Evolutionary conservation across 2,888 invertebrate species (phyloP).

Genomic region (Julus scanicus): DNA sequence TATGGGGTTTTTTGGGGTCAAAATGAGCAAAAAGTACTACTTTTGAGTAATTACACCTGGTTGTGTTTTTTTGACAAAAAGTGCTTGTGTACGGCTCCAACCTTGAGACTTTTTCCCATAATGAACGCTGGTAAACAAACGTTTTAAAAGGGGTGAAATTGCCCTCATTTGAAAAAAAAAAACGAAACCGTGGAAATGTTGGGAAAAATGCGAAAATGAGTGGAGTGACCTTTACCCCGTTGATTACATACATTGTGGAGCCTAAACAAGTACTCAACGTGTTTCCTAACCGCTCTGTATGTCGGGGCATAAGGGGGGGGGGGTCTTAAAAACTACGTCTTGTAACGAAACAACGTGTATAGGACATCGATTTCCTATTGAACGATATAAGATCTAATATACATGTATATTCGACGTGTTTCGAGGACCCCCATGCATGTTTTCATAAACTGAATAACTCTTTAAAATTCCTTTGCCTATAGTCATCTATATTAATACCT

Average conservation of each 20-base stretch:
- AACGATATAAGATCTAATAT: too few relatives aligned
- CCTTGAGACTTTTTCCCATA: not conserved
- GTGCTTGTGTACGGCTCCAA: not conserved
- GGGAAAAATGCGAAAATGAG: not conserved
- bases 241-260: not conserved
- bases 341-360: too few relatives aligned
- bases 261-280: too few relatives aligned
- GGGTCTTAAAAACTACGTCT: too few relatives aligned
- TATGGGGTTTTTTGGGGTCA: slow-evolving; percentile 18
- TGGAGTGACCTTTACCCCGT: not conserved
- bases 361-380: too few relatives aligned
- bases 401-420: too few relatives aligned
- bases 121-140: not conserved
- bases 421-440: too few relatives aligned
- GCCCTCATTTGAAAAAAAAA: not conserved
- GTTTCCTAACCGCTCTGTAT: too few relatives aligned
- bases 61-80: not conserved
- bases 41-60: slow-evolving; percentile 1
- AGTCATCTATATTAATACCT: too few relatives aligned
- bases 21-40: not conserved
- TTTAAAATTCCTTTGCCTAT: too few relatives aligned
- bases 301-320: too few relatives aligned
- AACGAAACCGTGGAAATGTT: slow-evolving; percentile 1
- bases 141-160: slow-evolving; percentile 9
- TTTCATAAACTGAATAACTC: too few relatives aligned